phyloP scores from a whole-genome alignment of 2,797 vertebrate genomes.

The Rhodeus uyekii region DNA sequence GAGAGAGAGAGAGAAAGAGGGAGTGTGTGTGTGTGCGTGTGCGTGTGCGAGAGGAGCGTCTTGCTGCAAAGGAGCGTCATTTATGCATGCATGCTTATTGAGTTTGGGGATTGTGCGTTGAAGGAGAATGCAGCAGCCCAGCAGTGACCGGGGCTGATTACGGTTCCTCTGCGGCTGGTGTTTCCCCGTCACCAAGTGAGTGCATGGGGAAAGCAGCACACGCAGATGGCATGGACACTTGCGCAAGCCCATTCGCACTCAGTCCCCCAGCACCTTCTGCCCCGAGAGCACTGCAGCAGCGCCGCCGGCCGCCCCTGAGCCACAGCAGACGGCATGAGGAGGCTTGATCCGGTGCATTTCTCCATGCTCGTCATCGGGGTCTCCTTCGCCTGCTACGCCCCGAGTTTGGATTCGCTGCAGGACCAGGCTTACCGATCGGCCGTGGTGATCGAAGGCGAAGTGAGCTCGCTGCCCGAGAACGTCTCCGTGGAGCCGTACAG shows the following conservation, averaged over 20 bases:
- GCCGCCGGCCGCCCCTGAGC: constrained; percentile 82
- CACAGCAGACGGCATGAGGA: constrained; percentile 93
- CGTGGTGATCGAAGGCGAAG: constrained; percentile 97
- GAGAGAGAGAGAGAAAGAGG: not conserved
- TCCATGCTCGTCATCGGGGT: constrained; percentile 97
- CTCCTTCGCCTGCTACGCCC: constrained; percentile 96
- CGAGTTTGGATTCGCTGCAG: constrained; percentile 93
- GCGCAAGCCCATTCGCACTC: constrained; percentile 82
- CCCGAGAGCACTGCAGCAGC: constrained; percentile 82
- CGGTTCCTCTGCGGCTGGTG: constrained; percentile 82
- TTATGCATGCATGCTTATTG: constrained; percentile 77
- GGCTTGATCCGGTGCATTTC: constrained; percentile 94
- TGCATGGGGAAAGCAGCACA: constrained; percentile 85
- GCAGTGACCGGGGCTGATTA: constrained; percentile 80
- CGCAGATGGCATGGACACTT: constrained; percentile 96
- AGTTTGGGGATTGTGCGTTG: constrained; percentile 74
- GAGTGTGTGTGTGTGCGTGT: too few relatives aligned
- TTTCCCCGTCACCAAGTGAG: constrained; percentile 81
- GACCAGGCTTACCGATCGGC: constrained; percentile 94
- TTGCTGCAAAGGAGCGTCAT: constrained; percentile 74
- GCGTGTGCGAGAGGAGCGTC: constrained; percentile 60
- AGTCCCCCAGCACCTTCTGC: constrained; percentile 56
- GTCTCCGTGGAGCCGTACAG: constrained; percentile 79
- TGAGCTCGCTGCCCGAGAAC: constrained; percentile 86
- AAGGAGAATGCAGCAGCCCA: constrained; percentile 82